Base-by-base conservation (phyloP, 2,888 invertebrate species). In the Caenorhabditis japonica region DNA sequence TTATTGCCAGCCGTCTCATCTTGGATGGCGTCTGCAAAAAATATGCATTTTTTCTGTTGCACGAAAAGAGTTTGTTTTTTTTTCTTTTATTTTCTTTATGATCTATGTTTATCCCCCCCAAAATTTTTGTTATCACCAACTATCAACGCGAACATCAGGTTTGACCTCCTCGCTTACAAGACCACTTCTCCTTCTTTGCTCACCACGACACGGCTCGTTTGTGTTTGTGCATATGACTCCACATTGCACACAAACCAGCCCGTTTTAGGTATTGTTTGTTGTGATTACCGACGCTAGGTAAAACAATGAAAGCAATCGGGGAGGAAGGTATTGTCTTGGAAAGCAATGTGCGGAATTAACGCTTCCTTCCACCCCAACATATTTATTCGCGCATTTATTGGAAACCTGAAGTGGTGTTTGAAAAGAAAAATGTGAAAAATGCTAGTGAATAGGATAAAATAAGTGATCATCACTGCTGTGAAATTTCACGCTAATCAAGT, bases 21-120 rank as follows among this genome's bases (percentile, higher is more conserved):
- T 38, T 70, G 75, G 17, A 73, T 62, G 19, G 61, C 72, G 49
- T 80, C 80, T 80, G 75, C 33, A 74, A 71, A 53, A n/a, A n/a
- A n/a, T n/a, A n/a, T n/a, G n/a, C n/a, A n/a, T n/a, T n/a, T n/a
- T n/a, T n/a, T n/a, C n/a, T n/a, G n/a, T n/a, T n/a, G n/a, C n/a
- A n/a, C n/a, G n/a, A n/a, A n/a, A n/a, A n/a, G n/a, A n/a, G n/a
- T 49, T 3, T 38, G 19, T 12, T 25, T 5, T 23, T 43, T 3
- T 3, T 10, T 8, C 25, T 12, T 15, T 19, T 55, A 17, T 41
- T 44, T 43, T 19, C 8, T 44, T 19, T 33, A 7, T n/a, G 17
- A 49, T 36, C 36, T 53, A n/a, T 23, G 10, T 39, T 19, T 30
- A 30, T 30, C 12, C n/a, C 15, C 10, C 3, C 21, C 19, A 12